phyloP scores from a whole-genome alignment of 2,888 invertebrate species.

The Hydroisotoma schaefferi region DNA sequence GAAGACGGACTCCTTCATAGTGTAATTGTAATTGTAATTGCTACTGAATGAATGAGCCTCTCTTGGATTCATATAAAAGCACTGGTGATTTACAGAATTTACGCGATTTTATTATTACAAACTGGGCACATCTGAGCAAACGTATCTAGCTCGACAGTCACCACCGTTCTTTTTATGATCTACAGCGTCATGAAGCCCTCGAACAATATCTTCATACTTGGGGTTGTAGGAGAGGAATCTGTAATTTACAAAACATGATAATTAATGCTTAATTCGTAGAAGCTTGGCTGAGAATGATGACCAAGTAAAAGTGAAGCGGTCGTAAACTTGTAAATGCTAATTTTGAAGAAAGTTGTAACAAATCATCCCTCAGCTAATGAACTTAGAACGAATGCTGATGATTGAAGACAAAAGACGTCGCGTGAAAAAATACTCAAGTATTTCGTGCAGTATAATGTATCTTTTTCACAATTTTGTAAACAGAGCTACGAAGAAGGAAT shows the following conservation, averaged over 20 bases:
- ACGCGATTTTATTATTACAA: constrained; percentile 27
- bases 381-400: no score
- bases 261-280: neutral
- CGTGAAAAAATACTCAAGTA: no score
- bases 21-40: no score
- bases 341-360: neutral
- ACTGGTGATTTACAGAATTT: neutral
- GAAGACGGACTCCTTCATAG: no score
- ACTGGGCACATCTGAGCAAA: constrained; percentile 48
- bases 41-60: no score
- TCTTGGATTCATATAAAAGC: neutral
- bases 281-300: neutral
- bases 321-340: neutral
- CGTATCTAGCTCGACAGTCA: constrained; percentile 54
- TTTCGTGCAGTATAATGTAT: no score
- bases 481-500: no score
- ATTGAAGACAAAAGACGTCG: no score
- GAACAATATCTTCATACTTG: constrained; percentile 63
- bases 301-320: neutral
- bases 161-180: constrained; percentile 62
- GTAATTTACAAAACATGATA: constrained; percentile 34
- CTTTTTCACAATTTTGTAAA: no score
- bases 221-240: constrained; percentile 58
- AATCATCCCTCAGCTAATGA: no score
- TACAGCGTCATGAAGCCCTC: constrained; percentile 65